phyloP scores from a whole-genome alignment of 37 sponge, comb jelly and placozoan species.

The Sycon ciliatum region DNA sequence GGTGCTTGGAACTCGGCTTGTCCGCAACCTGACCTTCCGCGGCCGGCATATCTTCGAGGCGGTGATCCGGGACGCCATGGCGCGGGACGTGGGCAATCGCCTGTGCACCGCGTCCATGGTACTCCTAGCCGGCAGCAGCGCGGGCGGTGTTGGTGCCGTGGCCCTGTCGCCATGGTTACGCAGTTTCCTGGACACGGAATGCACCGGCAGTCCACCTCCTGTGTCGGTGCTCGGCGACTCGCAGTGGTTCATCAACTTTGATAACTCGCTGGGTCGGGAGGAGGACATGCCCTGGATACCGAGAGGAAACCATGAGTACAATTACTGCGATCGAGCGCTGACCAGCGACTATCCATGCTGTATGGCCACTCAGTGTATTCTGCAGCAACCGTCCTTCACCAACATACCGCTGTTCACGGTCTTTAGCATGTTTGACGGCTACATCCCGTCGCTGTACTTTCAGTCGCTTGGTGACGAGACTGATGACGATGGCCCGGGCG shows the following conservation, averaged over 20 bases:
- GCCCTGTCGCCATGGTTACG: constrained; percentile 54
- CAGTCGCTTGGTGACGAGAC: neutral
- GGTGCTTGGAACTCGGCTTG: no score
- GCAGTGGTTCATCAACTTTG: constrained; percentile 80
- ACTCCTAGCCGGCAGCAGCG: constrained; percentile 63
- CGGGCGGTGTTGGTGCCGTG: constrained; percentile 72
- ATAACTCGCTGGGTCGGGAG: constrained; percentile 9
- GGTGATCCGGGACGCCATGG: constrained; percentile 26
- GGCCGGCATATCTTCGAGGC: constrained; percentile 40
- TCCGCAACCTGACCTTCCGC: constrained; percentile 67
- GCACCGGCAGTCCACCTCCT: neutral
- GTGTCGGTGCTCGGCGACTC: constrained; percentile 57
- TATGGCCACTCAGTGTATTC: constrained; percentile 31
- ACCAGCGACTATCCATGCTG: constrained; percentile 39
- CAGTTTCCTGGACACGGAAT: neutral
- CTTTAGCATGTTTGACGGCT: constrained; percentile 55
- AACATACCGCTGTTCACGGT: constrained; percentile 40
- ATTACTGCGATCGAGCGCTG: constrained; percentile 12
- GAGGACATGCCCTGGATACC: no score
- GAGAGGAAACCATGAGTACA: neutral
- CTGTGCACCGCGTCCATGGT: constrained; percentile 31
- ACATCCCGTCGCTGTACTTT: constrained; percentile 30
- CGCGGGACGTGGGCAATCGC: constrained; percentile 2
- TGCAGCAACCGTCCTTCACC: neutral
- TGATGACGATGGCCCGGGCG: no score